A percentile compares a stretch with the other conserved stretches of the same genome.
Conservation (phyloP, 2,797 vertebrate genomes). For the Synanceia verrucosa region DNA sequence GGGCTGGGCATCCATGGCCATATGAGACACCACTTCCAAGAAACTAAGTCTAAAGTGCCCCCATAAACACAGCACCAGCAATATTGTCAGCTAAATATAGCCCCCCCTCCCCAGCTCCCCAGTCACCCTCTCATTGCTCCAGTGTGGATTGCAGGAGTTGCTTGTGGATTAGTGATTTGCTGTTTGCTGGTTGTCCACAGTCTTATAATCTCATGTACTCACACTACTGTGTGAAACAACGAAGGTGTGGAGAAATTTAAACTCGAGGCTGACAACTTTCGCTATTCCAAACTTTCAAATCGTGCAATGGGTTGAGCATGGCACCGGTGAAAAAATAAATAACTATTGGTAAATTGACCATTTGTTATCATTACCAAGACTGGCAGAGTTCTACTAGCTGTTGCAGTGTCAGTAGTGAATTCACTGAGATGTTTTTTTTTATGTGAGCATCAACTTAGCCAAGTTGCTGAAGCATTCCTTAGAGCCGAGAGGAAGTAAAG, state of each 20-base stretch:
- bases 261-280: not conserved
- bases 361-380: not conserved
- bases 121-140: constrained; percentile 19
- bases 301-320: not conserved
- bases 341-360: not conserved
- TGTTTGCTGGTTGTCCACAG: constrained; percentile 49
- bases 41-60: constrained; percentile 83
- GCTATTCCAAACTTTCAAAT: not conserved
- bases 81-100: constrained; percentile 95
- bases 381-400: not conserved
- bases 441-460: not conserved
- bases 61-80: constrained; percentile 87
- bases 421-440: not conserved
- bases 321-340: not conserved
- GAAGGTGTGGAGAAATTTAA: constrained; percentile 12
- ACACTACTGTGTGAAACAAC: not conserved
- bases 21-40: constrained; percentile 88
- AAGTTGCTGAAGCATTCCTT: not conserved
- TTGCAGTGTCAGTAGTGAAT: not conserved
- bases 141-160: constrained; percentile 57
- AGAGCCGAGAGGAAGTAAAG: not conserved
- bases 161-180: constrained; percentile 41
- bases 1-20: constrained; percentile 90
- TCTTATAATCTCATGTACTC: constrained; percentile 25
- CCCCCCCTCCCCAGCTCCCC: constrained; percentile 32